Evolutionary conservation across 37 sponge, comb jelly and placozoan genomes (phyloP).

Genomic region (Bolinopsis microptera): DNA sequence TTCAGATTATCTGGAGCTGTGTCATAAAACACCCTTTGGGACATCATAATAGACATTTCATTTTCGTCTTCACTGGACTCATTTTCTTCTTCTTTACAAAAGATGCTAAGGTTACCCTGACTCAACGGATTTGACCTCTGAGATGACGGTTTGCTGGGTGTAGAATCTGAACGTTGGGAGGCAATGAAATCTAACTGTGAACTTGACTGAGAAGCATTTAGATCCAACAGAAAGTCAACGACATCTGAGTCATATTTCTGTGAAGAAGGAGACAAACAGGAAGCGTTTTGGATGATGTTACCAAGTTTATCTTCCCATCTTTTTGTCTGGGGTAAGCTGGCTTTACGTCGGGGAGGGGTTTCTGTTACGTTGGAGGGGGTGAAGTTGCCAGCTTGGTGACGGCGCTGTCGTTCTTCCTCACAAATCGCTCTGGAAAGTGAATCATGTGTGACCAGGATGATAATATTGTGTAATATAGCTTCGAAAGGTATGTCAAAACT

Average conservation of each 20-base stretch:
- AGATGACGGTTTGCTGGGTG: background rate
- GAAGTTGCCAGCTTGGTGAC: constrained; percentile 42
- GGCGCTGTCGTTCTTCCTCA: constrained; percentile 50
- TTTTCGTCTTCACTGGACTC: constrained; percentile 10
- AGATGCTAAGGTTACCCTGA: constrained; percentile 16
- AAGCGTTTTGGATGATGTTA: background rate
- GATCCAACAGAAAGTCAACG: constrained; percentile 32
- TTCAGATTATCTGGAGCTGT: background rate
- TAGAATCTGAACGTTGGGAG: background rate
- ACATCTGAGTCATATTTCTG: constrained; percentile 11
- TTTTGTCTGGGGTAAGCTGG: constrained; percentile 40
- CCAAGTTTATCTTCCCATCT: constrained; percentile 23
- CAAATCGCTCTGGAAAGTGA: constrained; percentile 34
- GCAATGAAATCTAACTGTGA: background rate
- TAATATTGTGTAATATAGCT: too few relatives aligned
- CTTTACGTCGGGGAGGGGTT: background rate
- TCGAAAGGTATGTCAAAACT: too few relatives aligned
- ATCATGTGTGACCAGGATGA: too few relatives aligned
- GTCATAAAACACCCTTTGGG: constrained; percentile 43
- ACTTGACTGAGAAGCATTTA: constrained; percentile 34
- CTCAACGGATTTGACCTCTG: background rate
- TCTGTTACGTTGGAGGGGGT: background rate
- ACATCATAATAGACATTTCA: background rate
- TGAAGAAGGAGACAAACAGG: background rate
- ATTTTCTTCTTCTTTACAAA: background rate